A percentile compares a stretch with the other conserved stretches of the same genome.
These are phyloP conservation scores for Lottia gigantea DNA, from an alignment of 2,888 invertebrate genomes.

Conservation along the genomic window DNA sequence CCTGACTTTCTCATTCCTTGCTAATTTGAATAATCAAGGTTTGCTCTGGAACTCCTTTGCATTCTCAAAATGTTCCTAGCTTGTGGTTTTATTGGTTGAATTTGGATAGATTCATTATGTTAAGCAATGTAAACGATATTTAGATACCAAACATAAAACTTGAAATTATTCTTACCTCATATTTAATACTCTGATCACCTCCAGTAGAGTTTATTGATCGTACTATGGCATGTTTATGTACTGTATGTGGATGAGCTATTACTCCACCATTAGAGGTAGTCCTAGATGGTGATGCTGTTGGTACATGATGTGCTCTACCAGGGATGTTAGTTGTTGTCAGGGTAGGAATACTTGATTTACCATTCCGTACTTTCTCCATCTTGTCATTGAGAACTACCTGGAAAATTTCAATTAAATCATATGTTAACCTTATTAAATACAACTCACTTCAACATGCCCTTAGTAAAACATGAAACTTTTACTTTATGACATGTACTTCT, in stretches of 20 bases:
- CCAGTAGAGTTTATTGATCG: neutral
- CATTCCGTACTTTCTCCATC: neutral
- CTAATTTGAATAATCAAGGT: no score
- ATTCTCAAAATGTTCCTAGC: no score
- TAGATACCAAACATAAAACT: no score
- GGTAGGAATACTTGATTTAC: neutral
- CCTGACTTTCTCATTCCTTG: no score
- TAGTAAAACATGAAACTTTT: no score
- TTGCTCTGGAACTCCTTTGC: no score
- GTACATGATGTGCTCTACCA: neutral
- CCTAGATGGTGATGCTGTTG: neutral
- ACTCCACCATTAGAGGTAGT: neutral
- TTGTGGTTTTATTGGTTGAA: no score
- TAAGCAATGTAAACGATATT: no score
- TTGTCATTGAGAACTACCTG: neutral
- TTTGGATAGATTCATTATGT: no score
- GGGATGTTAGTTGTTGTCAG: neutral
- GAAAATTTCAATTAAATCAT: neutral
- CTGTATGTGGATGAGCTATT: slow-evolving; percentile 3
- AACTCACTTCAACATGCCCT: no score
- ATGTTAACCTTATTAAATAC: no score
- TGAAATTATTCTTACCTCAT: neutral
- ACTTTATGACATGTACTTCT: no score
- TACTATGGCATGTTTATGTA: slow-evolving; percentile 7
- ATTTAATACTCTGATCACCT: neutral